Evolutionary conservation across 2,888 invertebrate species (phyloP).

Genomic region (Meloe dianella): DNA sequence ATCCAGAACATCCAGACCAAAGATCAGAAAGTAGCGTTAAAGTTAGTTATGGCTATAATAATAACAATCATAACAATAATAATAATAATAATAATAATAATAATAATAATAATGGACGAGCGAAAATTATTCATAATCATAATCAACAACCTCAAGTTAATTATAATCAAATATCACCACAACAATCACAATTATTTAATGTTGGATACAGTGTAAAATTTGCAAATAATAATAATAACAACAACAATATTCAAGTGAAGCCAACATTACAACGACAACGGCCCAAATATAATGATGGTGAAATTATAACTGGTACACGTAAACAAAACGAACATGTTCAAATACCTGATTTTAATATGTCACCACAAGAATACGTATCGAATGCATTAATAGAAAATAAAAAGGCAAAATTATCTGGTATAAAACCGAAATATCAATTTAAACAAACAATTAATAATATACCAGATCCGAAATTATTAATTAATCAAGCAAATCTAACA

Average conservation of each 20-base stretch:
- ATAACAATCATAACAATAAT: not conserved
- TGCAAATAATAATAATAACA: slow-evolving; percentile 11
- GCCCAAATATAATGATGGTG: slow-evolving; percentile 27
- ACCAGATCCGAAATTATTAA: slow-evolving; percentile 17
- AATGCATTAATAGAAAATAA: slow-evolving; percentile 21
- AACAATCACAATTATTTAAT: slow-evolving; percentile 32
- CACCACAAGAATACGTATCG: slow-evolving; percentile 27
- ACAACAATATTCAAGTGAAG: slow-evolving; percentile 15
- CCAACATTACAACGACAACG: slow-evolving; percentile 8
- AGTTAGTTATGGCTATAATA: slow-evolving; percentile 35
- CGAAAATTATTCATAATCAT: too few species aligned
- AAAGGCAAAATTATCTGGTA: slow-evolving; percentile 26
- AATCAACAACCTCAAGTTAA: not conserved
- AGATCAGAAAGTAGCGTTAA: slow-evolving; percentile 45
- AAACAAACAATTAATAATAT: slow-evolving; percentile 12
- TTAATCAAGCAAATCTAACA: slow-evolving; percentile 26
- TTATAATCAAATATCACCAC: not conserved
- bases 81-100: too few species aligned
- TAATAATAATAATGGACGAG: too few species aligned
- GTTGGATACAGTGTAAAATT: slow-evolving; percentile 36
- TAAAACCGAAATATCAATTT: slow-evolving; percentile 31
- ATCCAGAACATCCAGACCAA: slow-evolving; percentile 42
- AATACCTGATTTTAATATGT: slow-evolving; percentile 18
- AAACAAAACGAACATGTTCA: slow-evolving; percentile 33
- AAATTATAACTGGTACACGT: slow-evolving; percentile 34